Evolutionary conservation across 2,888 invertebrate species (phyloP).

Genomic region (Lasioglossum marginatum): DNA sequence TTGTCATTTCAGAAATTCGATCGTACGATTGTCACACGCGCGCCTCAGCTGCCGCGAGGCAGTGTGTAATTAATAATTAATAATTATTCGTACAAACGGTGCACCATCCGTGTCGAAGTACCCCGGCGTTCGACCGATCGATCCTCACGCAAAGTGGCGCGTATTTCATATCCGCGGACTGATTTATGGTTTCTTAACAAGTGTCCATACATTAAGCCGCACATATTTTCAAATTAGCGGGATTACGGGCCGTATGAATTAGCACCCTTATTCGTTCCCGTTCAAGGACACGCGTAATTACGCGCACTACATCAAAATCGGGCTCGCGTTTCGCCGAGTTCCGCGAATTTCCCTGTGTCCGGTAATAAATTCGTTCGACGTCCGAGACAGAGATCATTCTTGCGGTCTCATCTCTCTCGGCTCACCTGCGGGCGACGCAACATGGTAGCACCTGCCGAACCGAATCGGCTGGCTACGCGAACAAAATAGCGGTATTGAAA

Average conservation of each 20-base stretch:
- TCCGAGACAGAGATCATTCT: conserved; percentile 43
- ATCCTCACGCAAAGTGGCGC: conserved; percentile 19
- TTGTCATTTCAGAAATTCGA: not conserved
- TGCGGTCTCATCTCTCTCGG: conserved; percentile 56
- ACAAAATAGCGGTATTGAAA: conserved; percentile 41
- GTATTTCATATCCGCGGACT: conserved; percentile 47
- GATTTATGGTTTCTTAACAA: conserved; percentile 54
- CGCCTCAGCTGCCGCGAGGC: not conserved
- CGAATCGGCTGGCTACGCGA: conserved; percentile 46
- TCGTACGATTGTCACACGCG: not conserved
- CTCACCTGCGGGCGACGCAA: conserved; percentile 63
- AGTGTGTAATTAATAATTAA: conserved; percentile 13
- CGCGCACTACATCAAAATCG: conserved; percentile 52
- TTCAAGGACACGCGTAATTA: conserved; percentile 37
- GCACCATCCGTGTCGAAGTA: not conserved
- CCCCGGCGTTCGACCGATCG: not conserved
- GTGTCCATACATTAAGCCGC: conserved; percentile 46
- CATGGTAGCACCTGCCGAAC: conserved; percentile 66
- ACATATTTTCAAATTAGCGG: conserved; percentile 57
- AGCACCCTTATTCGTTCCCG: conserved; percentile 15
- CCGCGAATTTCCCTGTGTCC: conserved; percentile 37
- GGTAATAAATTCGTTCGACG: conserved; percentile 31
- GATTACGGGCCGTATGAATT: conserved; percentile 28
- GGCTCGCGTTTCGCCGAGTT: conserved; percentile 31
- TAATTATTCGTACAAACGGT: not conserved